Base-by-base conservation (phyloP, 2,888 invertebrate genomes). In the Stenchaetothrips biformis region DNA sequence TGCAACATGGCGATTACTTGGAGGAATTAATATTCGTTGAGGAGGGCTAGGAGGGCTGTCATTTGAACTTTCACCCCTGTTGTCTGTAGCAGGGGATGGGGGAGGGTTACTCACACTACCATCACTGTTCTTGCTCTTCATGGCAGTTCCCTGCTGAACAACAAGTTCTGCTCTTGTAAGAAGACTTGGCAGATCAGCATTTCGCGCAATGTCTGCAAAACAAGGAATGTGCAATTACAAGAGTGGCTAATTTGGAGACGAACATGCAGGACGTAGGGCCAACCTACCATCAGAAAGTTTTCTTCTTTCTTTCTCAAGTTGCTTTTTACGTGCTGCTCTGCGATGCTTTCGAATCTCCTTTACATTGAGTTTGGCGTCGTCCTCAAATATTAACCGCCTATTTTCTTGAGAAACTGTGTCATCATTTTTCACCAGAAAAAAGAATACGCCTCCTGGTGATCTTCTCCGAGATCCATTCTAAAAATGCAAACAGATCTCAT, bases 71-170 rank as follows among this genome's bases (percentile, higher is more conserved):
- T 74, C 67, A 7, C 67, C 67, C 67, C 67, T 74, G 7, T 74
- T 74, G 67, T 74, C 67, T 9, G 67, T 74, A 25, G 67, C 67
- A 7, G 67, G 67, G 0, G 67, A 74, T 21, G 67, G 67, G 25
- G 67, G 67, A 74, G 67, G 67, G 25, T 74, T 74, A 25, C 67
- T 74, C 25, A 74, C 67, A 74, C 67, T 74, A 11, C 67, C 67
- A 74, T 74, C 67, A 74, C 25, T 11, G 25, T 74, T 74, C 25
- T 74, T 74, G 25, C n/a, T 74, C 8, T 74, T 74, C 1, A 74
- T 74, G 8, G 67, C 67, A 25, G 67, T 25, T n/a, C 67, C 67
- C 9, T 74, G 67, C 67, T 18, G 25, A 11, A 74, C 67, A 8
- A 74, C 67, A 8, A 74, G 11, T 25, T 74, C 67, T 25, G 67